Conservation (phyloP, 2,888 invertebrate species). For the Caradrina kadenii region DNA sequence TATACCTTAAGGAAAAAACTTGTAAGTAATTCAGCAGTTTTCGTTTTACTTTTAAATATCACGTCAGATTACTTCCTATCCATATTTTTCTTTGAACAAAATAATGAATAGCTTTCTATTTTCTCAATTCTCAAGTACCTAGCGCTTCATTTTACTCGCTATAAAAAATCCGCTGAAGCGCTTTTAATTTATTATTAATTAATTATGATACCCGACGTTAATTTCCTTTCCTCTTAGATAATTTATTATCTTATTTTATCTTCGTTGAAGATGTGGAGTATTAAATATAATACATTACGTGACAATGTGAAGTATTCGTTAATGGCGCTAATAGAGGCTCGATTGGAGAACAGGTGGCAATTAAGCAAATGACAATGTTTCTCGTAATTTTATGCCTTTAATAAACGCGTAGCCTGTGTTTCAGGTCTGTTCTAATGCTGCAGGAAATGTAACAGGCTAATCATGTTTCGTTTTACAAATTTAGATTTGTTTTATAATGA, state of each 20-base stretch:
- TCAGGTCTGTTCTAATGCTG: constrained; percentile 25
- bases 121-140: constrained; percentile 21
- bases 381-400: constrained; percentile 39
- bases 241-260: constrained; percentile 63
- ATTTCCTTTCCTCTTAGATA: constrained; percentile 58
- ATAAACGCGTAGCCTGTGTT: constrained; percentile 25
- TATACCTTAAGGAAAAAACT: neutral
- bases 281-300: constrained; percentile 33
- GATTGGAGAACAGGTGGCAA: constrained; percentile 33
- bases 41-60: neutral
- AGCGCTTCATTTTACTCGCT: constrained; percentile 28
- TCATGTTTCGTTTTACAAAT: constrained; percentile 6
- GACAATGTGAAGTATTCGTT: constrained; percentile 29
- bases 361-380: constrained; percentile 50
- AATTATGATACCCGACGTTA: constrained; percentile 63
- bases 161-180: constrained; percentile 54
- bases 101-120: neutral
- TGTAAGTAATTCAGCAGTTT: neutral
- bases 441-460: constrained; percentile 28
- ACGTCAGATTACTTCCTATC: neutral
- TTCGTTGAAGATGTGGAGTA: constrained; percentile 37
- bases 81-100: constrained; percentile 1
- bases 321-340: constrained; percentile 23
- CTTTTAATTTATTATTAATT: constrained; percentile 65
- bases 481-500: neutral